Evolutionary conservation across 2,113 vertebrate genomes (phyloP).

Genomic region (Rhabdornis inornatus): DNA sequence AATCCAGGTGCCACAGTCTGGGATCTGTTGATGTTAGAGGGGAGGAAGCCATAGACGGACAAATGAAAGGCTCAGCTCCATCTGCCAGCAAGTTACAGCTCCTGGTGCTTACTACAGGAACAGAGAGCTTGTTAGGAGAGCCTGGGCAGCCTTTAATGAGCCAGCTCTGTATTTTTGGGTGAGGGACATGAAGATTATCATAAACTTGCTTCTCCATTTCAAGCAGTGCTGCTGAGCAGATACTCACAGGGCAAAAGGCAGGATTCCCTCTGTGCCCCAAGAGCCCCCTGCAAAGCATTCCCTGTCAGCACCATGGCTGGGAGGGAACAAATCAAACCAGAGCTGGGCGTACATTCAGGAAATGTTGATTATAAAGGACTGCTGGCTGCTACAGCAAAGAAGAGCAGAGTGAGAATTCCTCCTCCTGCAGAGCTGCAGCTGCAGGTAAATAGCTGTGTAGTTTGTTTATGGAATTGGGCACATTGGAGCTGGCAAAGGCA

Average conservation of each 20-base stretch:
- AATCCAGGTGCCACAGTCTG: not conserved
- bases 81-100: not conserved
- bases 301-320: not conserved
- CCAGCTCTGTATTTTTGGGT: not conserved
- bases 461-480: not conserved
- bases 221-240: not conserved
- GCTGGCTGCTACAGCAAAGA: not conserved
- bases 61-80: not conserved
- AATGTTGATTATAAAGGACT: not conserved
- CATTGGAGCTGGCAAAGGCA: not conserved
- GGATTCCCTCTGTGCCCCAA: not conserved
- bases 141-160: not conserved
- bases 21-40: not conserved
- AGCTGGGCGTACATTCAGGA: not conserved
- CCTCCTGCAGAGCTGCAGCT: not conserved
- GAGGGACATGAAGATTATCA: not conserved
- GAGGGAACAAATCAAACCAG: not conserved
- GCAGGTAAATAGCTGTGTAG: not conserved
- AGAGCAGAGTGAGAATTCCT: not conserved
- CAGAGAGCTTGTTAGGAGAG: accelerated
- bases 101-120: not conserved
- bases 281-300: not conserved
- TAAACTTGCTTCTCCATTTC: not conserved
- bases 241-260: not conserved
- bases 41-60: not conserved